These are phyloP conservation scores for Parotocinclus haroldoi DNA, from an alignment of 2,797 vertebrate genomes.

Conservation along the genomic window DNA sequence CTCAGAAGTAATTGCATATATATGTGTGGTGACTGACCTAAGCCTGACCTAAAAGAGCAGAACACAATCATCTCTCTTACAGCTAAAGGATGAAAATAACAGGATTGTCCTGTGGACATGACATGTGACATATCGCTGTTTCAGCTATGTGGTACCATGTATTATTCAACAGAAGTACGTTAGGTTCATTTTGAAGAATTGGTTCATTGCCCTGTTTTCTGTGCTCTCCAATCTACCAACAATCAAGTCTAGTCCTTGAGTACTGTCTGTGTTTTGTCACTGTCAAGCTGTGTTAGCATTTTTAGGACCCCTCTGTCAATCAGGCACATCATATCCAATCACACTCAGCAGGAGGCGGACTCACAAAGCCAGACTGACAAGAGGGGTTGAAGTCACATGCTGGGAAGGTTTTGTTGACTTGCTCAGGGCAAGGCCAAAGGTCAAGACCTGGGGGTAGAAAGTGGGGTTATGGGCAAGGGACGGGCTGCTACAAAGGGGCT, in stretches of 20 bases:
- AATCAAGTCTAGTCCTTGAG: background rate
- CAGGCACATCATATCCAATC: slow-evolving; percentile 15
- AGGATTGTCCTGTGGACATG: no score
- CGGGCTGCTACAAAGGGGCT: slow-evolving; percentile 52
- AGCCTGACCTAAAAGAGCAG: no score
- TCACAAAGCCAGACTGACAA: slow-evolving; percentile 54
- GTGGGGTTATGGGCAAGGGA: slow-evolving; percentile 3
- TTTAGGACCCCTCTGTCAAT: slow-evolving; percentile 9
- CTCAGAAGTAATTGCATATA: no score
- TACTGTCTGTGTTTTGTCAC: slow-evolving; percentile 13
- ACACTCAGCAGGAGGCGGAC: slow-evolving; percentile 10
- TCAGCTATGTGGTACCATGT: no score
- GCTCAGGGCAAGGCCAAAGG: slow-evolving; percentile 60
- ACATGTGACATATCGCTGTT: no score
- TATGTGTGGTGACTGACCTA: no score
- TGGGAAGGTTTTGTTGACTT: slow-evolving; percentile 56
- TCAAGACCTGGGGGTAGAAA: slow-evolving; percentile 52
- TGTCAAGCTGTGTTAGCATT: slow-evolving; percentile 17
- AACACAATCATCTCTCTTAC: no score
- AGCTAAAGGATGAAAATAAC: no score
- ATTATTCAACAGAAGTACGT: no score
- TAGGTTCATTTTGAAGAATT: no score
- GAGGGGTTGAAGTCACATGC: slow-evolving; percentile 55
- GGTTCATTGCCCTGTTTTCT: background rate
- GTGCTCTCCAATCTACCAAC: background rate